Evolutionary conservation across 2,888 invertebrate genomes (phyloP).

Genomic region (Spilosoma lubricipeda): DNA sequence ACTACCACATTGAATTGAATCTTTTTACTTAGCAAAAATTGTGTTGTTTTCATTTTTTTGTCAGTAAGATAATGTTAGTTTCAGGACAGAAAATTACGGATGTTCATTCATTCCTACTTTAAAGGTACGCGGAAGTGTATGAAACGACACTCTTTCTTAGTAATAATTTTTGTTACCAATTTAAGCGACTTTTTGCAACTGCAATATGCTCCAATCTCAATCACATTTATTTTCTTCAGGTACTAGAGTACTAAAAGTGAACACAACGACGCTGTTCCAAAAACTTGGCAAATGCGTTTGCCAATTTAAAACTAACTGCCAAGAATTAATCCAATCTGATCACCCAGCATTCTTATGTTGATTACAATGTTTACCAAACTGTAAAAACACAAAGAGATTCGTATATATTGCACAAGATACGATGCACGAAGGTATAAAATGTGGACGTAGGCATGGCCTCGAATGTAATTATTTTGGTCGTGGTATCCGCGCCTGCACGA

Average conservation of each 20-base stretch:
- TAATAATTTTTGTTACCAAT: too few relatives aligned
- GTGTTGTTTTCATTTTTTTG: not conserved
- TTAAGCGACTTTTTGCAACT: too few relatives aligned
- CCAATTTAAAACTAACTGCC: conserved; percentile 11
- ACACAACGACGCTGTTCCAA: not conserved
- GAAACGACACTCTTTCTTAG: too few relatives aligned
- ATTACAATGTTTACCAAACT: conserved; percentile 13
- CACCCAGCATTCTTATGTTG: not conserved
- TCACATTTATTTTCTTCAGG: not conserved
- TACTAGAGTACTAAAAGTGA: not conserved
- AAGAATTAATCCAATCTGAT: conserved; percentile 8
- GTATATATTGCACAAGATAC: conserved; percentile 32
- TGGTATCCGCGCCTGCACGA: conserved; percentile 30
- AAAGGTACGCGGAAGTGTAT: too few relatives aligned
- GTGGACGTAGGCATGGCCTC: conserved; percentile 75
- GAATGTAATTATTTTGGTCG: conserved; percentile 77
- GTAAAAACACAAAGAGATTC: conserved; percentile 51
- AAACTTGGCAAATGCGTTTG: conserved; percentile 8
- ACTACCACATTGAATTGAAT: too few relatives aligned
- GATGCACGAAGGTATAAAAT: conserved; percentile 70
- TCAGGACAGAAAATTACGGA: not conserved
- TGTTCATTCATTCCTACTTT: too few relatives aligned
- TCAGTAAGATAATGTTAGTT: not conserved
- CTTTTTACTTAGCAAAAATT: too few relatives aligned
- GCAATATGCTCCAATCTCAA: not conserved